These are phyloP conservation scores for Eumacrocentrus americanus DNA, from an alignment of 2,888 invertebrate species.

Conservation along the genomic window DNA sequence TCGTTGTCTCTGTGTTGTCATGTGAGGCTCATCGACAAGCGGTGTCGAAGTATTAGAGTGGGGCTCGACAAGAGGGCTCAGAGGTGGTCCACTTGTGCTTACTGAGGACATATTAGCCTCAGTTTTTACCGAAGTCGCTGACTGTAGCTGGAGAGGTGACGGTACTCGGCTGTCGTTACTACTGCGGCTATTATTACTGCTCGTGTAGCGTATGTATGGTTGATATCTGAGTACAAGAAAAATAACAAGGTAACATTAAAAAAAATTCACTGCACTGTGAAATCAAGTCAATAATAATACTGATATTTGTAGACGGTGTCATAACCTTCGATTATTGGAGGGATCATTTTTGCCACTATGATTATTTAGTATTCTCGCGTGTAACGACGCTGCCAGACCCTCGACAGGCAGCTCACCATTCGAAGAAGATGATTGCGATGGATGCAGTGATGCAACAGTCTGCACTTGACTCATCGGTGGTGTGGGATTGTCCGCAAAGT, in stretches of 20 bases:
- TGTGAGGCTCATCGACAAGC: slow-evolving; percentile 66
- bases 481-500: slow-evolving; percentile 67
- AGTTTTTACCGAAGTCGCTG: slow-evolving; percentile 52
- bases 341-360: slow-evolving; percentile 62
- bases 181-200: slow-evolving; percentile 41
- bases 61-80: slow-evolving; percentile 68
- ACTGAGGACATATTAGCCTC: slow-evolving; percentile 54
- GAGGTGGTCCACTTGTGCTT: slow-evolving; percentile 62
- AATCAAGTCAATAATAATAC: too few species aligned
- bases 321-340: slow-evolving; percentile 18
- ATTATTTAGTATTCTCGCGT: slow-evolving; percentile 76
- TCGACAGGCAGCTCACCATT: slow-evolving; percentile 61
- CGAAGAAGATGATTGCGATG: slow-evolving; percentile 50
- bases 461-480: slow-evolving; percentile 45
- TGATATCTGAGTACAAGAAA: slow-evolving; percentile 50
- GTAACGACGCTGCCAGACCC: slow-evolving; percentile 83
- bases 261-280: too few species aligned
- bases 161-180: slow-evolving; percentile 46
- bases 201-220: slow-evolving; percentile 54
- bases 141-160: slow-evolving; percentile 47
- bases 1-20: slow-evolving; percentile 56
- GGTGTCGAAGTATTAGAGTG: slow-evolving; percentile 74
- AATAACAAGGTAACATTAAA: slow-evolving; percentile 6
- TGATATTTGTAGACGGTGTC: too few species aligned
- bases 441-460: slow-evolving; percentile 51